Conservation (phyloP, 2,113 vertebrate species). For the Poeciliopsis retropinna region DNA sequence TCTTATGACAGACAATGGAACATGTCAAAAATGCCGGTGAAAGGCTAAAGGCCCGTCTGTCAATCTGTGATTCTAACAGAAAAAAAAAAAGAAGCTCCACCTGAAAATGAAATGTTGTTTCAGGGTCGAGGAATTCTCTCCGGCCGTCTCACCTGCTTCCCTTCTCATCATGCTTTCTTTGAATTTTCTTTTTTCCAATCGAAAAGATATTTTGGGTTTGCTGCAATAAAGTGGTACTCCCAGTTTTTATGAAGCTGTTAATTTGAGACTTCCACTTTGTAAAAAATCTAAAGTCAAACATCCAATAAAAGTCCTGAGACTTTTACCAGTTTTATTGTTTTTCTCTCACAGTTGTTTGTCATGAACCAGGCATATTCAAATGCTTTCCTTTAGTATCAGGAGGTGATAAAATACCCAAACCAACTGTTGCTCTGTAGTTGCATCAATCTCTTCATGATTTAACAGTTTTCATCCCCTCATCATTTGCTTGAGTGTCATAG, state of each 20-base stretch:
- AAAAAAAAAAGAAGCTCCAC: neutral
- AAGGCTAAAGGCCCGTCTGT: slow-evolving; percentile 37
- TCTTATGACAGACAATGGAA: slow-evolving; percentile 39
- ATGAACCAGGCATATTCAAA: neutral
- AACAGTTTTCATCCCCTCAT: too few species aligned
- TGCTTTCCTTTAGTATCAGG: neutral
- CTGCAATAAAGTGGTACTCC: neutral
- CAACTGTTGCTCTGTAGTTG: too few species aligned
- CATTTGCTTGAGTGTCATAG: too few species aligned
- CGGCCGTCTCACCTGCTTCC: neutral
- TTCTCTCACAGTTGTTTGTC: neutral
- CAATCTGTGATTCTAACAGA: slow-evolving; percentile 23
- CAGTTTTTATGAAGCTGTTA: neutral
- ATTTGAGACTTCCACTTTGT: neutral
- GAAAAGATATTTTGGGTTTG: neutral
- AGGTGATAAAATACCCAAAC: too few species aligned
- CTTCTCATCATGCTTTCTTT: neutral
- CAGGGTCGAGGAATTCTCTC: neutral
- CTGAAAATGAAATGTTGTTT: neutral
- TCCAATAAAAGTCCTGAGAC: neutral
- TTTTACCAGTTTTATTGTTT: neutral
- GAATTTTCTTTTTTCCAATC: neutral
- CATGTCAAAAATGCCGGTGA: slow-evolving; percentile 39
- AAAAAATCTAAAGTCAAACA: neutral
- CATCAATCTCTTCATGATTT: too few species aligned